Evolutionary conservation across 2,888 invertebrate genomes (phyloP).

Genomic region (Yponomeuta evonymella): DNA sequence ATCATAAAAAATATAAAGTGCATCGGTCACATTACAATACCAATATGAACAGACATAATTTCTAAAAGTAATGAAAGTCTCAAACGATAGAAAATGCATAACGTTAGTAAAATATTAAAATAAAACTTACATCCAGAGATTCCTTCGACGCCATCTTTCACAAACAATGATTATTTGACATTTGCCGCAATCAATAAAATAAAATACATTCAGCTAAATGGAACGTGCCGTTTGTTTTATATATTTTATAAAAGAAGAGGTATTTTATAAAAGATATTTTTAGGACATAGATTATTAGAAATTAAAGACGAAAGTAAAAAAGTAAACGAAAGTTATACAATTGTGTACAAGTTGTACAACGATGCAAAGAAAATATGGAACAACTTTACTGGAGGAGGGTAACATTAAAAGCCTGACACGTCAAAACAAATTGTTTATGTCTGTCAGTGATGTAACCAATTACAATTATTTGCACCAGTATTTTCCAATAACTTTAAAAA

Average conservation of each 20-base stretch:
- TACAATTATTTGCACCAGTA: too few relatives aligned
- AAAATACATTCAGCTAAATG: not conserved
- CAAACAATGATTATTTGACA: conserved; percentile 34
- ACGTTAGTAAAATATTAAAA: conserved; percentile 29
- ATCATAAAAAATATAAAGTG: conserved; percentile 20
- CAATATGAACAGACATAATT: conserved; percentile 16
- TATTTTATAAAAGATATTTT: too few relatives aligned
- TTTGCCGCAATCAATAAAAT: conserved; percentile 9
- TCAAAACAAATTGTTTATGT: not conserved
- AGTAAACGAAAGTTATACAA: too few relatives aligned
- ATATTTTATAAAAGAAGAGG: not conserved
- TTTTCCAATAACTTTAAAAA: too few relatives aligned
- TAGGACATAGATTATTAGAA: too few relatives aligned
- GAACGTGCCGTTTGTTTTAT: not conserved
- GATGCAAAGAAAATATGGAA: too few relatives aligned
- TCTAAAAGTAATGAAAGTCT: conserved; percentile 16
- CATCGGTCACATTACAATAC: conserved; percentile 13
- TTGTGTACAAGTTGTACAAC: too few relatives aligned
- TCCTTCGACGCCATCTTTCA: conserved; percentile 75
- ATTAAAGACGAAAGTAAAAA: too few relatives aligned
- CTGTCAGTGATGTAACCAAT: too few relatives aligned
- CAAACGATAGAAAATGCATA: conserved; percentile 15
- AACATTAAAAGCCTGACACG: not conserved
- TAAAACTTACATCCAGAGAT: conserved; percentile 69
- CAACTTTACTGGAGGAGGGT: not conserved